A percentile compares a stretch with the other conserved stretches of the same genome.
Evolutionary conservation across 2,888 invertebrate species (phyloP).

Genomic region (Willowsia nigromaculata): DNA sequence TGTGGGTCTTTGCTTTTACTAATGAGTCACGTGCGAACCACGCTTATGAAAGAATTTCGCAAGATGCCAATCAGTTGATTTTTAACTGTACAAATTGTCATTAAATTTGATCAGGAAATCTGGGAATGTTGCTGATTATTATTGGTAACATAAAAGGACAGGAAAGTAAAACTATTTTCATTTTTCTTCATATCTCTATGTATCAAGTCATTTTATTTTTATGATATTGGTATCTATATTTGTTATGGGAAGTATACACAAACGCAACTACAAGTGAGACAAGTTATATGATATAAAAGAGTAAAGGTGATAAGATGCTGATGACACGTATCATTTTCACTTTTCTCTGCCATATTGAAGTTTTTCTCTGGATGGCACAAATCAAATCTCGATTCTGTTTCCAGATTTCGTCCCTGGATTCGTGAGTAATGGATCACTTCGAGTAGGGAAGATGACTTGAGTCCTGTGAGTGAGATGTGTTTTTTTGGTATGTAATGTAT

Average conservation of each 20-base stretch:
- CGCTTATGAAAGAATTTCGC: neutral
- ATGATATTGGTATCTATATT: no score
- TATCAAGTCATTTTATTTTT: no score
- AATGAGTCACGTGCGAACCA: neutral
- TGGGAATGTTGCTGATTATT: no score
- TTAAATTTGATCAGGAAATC: neutral
- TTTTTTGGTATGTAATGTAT: neutral
- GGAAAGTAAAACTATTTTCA: neutral
- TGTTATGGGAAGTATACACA: no score
- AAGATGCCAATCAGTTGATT: neutral
- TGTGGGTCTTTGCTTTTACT: neutral
- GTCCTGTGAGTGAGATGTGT: neutral
- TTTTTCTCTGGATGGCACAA: neutral
- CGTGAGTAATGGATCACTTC: neutral
- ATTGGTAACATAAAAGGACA: no score
- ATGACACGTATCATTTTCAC: neutral
- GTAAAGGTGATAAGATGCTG: neutral
- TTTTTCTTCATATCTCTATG: neutral
- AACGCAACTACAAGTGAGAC: no score
- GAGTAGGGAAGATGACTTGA: neutral
- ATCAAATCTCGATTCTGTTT: neutral
- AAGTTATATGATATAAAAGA: neutral
- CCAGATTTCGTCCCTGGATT: neutral
- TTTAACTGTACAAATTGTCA: neutral
- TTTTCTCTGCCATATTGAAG: neutral